Conservation (phyloP, 2,797 vertebrate species). For the Hippopotamyrus pictus region DNA sequence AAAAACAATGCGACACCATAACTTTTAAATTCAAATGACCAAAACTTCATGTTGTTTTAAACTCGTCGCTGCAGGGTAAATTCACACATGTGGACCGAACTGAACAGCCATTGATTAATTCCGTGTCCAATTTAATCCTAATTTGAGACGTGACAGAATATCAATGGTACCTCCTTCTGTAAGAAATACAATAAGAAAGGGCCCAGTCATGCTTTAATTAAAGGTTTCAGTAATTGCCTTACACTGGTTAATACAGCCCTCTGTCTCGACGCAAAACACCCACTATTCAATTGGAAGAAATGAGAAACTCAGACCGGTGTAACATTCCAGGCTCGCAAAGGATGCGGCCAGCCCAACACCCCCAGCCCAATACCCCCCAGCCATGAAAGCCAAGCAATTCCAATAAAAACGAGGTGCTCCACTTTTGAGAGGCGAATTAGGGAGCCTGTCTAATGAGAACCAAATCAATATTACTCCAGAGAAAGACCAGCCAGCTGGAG, state of each 20-base stretch:
- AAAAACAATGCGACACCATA: background rate
- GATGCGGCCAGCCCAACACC: background rate
- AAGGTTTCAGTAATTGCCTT: background rate
- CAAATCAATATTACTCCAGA: constrained; percentile 12
- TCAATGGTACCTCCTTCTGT: background rate
- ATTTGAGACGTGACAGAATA: constrained; percentile 9
- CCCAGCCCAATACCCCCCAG: background rate
- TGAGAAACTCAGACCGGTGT: background rate
- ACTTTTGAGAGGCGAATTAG: background rate
- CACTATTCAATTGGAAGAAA: background rate
- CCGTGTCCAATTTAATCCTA: background rate
- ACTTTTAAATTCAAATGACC: background rate
- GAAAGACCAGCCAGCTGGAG: constrained; percentile 12
- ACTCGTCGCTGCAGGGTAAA: background rate
- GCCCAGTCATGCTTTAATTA: background rate
- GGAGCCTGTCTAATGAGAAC: background rate
- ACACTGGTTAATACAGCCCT: background rate
- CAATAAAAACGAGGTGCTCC: background rate
- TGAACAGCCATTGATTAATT: constrained; percentile 13
- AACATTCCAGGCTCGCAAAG: background rate
- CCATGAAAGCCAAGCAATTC: background rate
- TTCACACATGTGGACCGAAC: background rate
- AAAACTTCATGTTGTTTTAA: background rate
- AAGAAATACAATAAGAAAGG: background rate
- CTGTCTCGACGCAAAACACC: background rate